Conservation (phyloP, 2,797 vertebrate genomes). For the Kryptopterus vitreolus region DNA sequence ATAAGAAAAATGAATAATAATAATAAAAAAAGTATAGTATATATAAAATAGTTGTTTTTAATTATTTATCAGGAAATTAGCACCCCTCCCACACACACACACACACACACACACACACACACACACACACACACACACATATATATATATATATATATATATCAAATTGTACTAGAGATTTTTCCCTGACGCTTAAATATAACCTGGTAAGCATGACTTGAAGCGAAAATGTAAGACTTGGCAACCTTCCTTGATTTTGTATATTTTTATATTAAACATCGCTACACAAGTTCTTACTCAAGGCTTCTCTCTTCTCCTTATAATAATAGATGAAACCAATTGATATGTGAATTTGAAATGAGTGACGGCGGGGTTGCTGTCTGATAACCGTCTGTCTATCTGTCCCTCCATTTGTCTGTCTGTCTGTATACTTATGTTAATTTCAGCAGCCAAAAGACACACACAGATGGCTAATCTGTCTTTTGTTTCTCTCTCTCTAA, state of each 20-base stretch:
- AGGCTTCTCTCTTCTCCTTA: no score
- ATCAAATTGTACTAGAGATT: neutral
- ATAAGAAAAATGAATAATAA: neutral
- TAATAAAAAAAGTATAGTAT: no score
- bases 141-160: no score
- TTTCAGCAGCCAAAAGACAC: slow-evolving; percentile 71
- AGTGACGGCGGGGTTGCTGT: neutral
- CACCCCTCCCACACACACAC: no score
- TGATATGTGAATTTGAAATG: neutral
- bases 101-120: no score
- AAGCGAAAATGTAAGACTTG: neutral
- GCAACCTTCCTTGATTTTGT: neutral
- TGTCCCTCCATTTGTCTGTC: neutral
- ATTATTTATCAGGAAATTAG: no score
- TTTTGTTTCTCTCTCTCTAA: slow-evolving; percentile 70
- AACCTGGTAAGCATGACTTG: neutral
- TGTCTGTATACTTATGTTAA: slow-evolving; percentile 62
- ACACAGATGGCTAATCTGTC: slow-evolving; percentile 83
- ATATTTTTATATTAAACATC: neutral
- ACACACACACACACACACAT: no score
- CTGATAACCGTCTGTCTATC: neutral
- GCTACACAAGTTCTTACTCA: neutral
- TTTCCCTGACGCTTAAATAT: neutral
- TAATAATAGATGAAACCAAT: slow-evolving; percentile 1
- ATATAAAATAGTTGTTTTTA: no score